Percentiles rank a stretch among this genome's conserved stretches.
phyloP scores from a whole-genome alignment of 2,797 vertebrate species.

The Etheostoma perlongum region DNA sequence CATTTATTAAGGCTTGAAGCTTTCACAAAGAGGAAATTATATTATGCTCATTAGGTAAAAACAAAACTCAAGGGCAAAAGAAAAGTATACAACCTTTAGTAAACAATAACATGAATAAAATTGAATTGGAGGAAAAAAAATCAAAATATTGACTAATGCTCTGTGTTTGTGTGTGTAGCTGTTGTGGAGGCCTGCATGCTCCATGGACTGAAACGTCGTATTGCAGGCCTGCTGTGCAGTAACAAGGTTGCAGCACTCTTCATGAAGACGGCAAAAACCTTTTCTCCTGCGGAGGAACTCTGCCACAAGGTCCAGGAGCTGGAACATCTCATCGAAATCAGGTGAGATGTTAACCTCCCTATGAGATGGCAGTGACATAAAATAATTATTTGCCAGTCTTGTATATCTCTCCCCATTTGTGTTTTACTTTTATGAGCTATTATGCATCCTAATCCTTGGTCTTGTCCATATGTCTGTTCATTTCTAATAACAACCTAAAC shows the following conservation, averaged over 20 bases:
- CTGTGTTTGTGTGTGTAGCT: conserved; percentile 80
- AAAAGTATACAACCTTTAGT: neutral
- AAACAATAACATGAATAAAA: neutral
- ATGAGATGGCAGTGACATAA: neutral
- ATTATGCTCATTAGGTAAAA: conserved; percentile 8
- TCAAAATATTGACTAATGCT: conserved; percentile 24
- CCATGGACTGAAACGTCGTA: conserved; percentile 92
- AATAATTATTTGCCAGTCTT: neutral
- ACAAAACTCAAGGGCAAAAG: neutral
- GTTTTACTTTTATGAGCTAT: neutral
- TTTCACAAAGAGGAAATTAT: conserved; percentile 11
- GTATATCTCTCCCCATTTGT: neutral
- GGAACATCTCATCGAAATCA: conserved; percentile 93
- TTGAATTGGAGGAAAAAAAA: neutral
- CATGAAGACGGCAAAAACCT: conserved; percentile 95
- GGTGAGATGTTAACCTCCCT: conserved; percentile 81
- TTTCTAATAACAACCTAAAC: neutral
- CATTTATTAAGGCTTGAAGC: conserved; percentile 6
- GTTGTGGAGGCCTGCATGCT: conserved; percentile 95
- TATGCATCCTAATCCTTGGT: neutral
- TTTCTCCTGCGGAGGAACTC: conserved; percentile 92
- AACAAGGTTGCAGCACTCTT: conserved; percentile 98
- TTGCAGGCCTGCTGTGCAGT: conserved; percentile 95
- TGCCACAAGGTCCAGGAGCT: conserved; percentile 95
- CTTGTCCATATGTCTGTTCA: neutral